These are phyloP conservation scores for Mellivora capensis DNA, from an alignment of 2,113 vertebrate genomes.

Conservation along the genomic window DNA sequence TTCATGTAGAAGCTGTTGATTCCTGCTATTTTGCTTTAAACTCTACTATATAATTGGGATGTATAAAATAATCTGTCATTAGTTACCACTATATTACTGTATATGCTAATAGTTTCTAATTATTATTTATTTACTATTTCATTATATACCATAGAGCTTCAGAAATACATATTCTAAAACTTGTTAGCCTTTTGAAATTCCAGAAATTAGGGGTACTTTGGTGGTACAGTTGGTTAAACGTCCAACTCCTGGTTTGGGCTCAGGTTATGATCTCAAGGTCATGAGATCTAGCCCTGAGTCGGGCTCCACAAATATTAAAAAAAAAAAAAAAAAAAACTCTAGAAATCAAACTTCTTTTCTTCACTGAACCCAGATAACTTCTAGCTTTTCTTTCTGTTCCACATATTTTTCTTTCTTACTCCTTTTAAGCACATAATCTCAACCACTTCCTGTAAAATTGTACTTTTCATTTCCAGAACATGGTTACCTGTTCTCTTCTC, in stretches of 20 bases:
- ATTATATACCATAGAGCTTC: background rate
- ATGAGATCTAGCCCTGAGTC: background rate
- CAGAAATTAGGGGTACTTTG: background rate
- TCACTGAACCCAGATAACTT: background rate
- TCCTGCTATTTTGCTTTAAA: slow-evolving; percentile 15
- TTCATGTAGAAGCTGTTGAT: background rate
- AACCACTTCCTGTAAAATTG: fast-evolving
- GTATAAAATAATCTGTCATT: background rate
- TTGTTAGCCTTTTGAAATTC: background rate
- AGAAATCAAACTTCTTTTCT: background rate
- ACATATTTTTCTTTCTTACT: background rate
- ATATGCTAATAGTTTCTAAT: background rate
- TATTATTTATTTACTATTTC: slow-evolving; percentile 1
- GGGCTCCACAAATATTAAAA: background rate
- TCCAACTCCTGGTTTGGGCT: background rate
- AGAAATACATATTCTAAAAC: background rate
- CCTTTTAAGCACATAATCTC: background rate
- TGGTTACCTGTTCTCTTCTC: background rate
- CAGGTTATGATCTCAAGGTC: background rate
- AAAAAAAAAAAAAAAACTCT: background rate
- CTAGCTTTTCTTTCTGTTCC: background rate
- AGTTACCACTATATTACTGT: background rate
- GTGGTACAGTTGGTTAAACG: background rate
- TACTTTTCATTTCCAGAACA: background rate
- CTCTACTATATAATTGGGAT: background rate